phyloP scores from a whole-genome alignment of 2,888 invertebrate genomes.

The Dryococelus australis region DNA sequence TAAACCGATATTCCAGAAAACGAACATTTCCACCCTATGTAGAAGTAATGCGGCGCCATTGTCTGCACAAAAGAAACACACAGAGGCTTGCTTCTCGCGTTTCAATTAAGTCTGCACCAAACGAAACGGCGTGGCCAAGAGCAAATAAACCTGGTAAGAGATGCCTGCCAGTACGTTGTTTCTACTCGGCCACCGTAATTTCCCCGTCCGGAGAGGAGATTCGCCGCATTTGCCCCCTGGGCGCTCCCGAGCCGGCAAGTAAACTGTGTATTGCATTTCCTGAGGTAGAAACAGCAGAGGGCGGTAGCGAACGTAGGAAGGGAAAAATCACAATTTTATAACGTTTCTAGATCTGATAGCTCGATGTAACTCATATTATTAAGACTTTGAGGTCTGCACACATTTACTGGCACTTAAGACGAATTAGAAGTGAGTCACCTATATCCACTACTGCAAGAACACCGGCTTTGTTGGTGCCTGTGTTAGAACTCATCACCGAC shows the following conservation, averaged over 20 bases:
- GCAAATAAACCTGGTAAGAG: not conserved
- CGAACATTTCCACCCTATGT: not conserved
- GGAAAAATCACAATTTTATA: no score
- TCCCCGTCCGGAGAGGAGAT: not conserved
- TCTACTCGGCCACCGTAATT: not conserved
- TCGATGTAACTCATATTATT: no score
- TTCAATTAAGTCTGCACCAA: not conserved
- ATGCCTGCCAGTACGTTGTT: not conserved
- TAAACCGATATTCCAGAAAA: not conserved
- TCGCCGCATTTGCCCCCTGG: not conserved
- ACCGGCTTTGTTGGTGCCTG: no score
- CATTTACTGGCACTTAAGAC: no score
- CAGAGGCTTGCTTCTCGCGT: not conserved
- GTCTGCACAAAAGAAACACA: not conserved
- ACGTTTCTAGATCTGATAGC: no score
- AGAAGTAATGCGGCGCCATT: not conserved
- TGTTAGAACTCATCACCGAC: no score
- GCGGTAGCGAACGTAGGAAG: no score
- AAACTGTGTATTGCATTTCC: not conserved
- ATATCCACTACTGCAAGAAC: no score
- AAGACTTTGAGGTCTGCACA: no score
- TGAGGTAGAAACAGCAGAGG: no score
- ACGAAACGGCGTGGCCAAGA: not conserved
- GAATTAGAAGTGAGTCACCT: no score
- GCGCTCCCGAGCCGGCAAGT: not conserved